Evolutionary conservation across 2,888 invertebrate genomes (phyloP), one percentile per base, ranked within the genome.

Genomic region (Synanthedon andrenaeformis): DNA sequence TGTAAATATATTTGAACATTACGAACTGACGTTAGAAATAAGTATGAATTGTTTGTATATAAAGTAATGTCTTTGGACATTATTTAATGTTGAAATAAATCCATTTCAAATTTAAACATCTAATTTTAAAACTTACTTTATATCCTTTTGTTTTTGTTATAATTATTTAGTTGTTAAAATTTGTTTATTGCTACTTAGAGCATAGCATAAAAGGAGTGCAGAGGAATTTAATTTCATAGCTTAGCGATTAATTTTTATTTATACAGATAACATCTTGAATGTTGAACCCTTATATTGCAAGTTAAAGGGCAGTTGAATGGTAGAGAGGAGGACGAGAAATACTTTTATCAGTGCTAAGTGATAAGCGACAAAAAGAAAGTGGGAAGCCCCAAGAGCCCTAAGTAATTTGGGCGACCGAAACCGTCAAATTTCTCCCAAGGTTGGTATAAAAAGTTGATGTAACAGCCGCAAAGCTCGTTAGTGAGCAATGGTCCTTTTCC

Each of bases 21-120:
- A 35, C 77, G 82, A 79, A 81, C 76, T 77, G 81, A 81, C 65
- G 67, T 76, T 73, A 69, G 69, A 65, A 58, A 66, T 81, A 79
- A 79, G 76, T 70, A 51, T 62, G 65, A 69, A 72, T 78, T 76
- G 76, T 80, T 81, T 79, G 64, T 79, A 82, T 80, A 75, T 62
- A 65, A 73, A 70, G 76, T 76, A 74, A 67, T 79, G 67, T 64
- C 59, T 64, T 65, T 70, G 71, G 67, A 58, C 57, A 55, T 82
- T 77, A 77, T 79, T 74, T 74, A 69, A 82, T 75, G 81, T 83
- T 82, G 74, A 78, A 84, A 82, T 85, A 85, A 83, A 85, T 75
- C 63, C 17, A 49, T 19, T 49, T 49, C 49, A 49, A 49, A 17
- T 49, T 19, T 14, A 45, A 14, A 13, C 0, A 13, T 3, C 13